Evolutionary conservation across 2,888 invertebrate species (phyloP).

Genomic region (Achlya flavicornis): DNA sequence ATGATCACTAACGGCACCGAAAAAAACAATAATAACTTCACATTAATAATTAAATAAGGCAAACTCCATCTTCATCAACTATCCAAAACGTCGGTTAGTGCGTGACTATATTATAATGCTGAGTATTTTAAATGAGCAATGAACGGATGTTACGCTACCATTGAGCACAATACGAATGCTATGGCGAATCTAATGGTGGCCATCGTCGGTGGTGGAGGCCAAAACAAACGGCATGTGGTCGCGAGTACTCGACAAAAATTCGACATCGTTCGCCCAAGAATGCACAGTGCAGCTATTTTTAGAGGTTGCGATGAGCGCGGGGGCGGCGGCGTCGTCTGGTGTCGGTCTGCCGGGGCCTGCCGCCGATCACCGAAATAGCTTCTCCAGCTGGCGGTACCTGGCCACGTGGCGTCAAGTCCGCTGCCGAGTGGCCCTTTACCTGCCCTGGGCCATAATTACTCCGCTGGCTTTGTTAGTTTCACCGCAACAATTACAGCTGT

Average conservation of each 20-base stretch:
- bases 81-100: too few species aligned
- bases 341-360: conserved; percentile 86
- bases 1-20: too few species aligned
- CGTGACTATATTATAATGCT: too few species aligned
- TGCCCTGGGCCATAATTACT: conserved; percentile 27
- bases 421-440: conserved; percentile 53
- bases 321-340: conserved; percentile 82
- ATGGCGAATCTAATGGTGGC: conserved; percentile 31
- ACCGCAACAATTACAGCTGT: background rate
- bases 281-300: conserved; percentile 81
- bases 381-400: conserved; percentile 82
- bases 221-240: conserved; percentile 82
- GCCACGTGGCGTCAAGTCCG: conserved; percentile 72
- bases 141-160: too few species aligned
- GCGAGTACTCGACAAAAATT: conserved; percentile 85
- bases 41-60: too few species aligned
- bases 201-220: conserved; percentile 59
- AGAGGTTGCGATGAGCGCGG: conserved; percentile 81
- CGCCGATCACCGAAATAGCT: conserved; percentile 83
- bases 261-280: conserved; percentile 83
- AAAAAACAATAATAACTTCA: background rate
- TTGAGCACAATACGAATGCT: background rate
- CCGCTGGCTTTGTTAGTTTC: background rate
- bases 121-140: too few species aligned
- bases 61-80: too few species aligned